Percentiles rank a stretch among this genome's conserved stretches.
These are phyloP conservation scores for Oncopodura yosiiana DNA, from an alignment of 1,140 invertebrate species.

Conservation along the genomic window DNA sequence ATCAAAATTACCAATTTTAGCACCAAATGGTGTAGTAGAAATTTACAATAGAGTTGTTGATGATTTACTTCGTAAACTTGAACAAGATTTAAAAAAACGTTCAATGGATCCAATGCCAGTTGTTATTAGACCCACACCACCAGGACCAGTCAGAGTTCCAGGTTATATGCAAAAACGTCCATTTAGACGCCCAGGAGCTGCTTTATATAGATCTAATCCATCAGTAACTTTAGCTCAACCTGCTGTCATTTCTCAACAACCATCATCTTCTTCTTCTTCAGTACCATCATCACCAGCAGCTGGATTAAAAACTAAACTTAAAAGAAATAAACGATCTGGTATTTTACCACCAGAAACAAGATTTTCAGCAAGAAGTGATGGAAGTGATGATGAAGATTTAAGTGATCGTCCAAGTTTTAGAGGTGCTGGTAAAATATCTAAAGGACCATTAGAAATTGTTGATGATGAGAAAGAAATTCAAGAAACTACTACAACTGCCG, in stretches of 20 bases:
- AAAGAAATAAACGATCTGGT: constrained; percentile 8
- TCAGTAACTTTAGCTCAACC: too few relatives aligned
- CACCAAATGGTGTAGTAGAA: constrained; percentile 34
- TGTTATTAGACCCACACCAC: constrained; percentile 31
- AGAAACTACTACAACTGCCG: background rate
- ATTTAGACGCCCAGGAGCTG: constrained; percentile 32
- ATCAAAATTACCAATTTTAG: constrained; percentile 30
- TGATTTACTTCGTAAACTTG: constrained; percentile 29
- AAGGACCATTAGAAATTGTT: constrained; percentile 24
- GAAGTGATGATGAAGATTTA: background rate
- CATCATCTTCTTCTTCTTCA: background rate
- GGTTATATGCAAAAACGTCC: constrained; percentile 33
- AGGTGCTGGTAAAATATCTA: constrained; percentile 30
- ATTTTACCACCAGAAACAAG: constrained; percentile 4
- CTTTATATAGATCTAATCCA: constrained; percentile 20
- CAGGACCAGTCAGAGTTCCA: constrained; percentile 33
- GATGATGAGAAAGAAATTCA: constrained; percentile 26
- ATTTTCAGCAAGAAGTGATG: background rate
- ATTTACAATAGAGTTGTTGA: constrained; percentile 35
- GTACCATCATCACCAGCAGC: background rate
- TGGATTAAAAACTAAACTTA: constrained; percentile 9
- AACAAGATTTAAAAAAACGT: constrained; percentile 26
- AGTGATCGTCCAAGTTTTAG: constrained; percentile 14
- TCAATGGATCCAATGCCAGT: constrained; percentile 32
- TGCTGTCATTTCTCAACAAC: background rate